Base-by-base conservation (phyloP, 2,888 invertebrate species). In the Himalopsyche japonica region DNA sequence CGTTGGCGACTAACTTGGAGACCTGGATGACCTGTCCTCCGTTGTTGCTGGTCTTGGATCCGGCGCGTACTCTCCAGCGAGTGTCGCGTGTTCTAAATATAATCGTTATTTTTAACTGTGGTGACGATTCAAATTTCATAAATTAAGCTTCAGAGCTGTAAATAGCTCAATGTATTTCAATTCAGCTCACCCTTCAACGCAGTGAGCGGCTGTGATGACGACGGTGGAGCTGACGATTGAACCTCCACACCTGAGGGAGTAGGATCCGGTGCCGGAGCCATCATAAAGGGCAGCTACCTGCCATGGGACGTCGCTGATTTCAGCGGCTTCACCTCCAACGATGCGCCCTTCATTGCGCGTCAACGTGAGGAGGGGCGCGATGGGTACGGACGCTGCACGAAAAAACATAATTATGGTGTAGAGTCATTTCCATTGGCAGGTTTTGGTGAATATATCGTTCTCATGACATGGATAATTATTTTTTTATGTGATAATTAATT, bases 251-350 rank as follows among this genome's bases (percentile, higher is more conserved):
- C 84, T 80, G 20, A 80, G 80, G 43, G 43, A 43, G 4, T 43
- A 43, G 43, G 3, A 15, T 43, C 43, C 43, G 43, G 15, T 43
- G 43, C 43, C 43, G 0, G 87, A 5, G 0, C 88, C 88, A 24
- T 64, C 76, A 18, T 57, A 27, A 18, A 85, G 88, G 64, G 92
- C 83, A 20, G 90, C 88, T 1, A 91, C 92, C 87, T 92, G 92
- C 87, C 93, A 93, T 5, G 92, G 92, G 15, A 92, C 88, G 57
- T 90, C 89, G 3, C 88, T 89, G 81, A 92, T 92, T 86, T 91
- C 89, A 48, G 91, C 90, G 87, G 89, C 89, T 87, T 89, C 90
- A 10, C 93, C 93, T 87, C 93, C 93, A 0, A 92, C 92, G 86
- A 92, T 90, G 47, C 57, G 57, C 1, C 57, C 57, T n/a, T 57